Conservation (phyloP, 1,140 invertebrate species). For the Ostrea denselamellosa region DNA sequence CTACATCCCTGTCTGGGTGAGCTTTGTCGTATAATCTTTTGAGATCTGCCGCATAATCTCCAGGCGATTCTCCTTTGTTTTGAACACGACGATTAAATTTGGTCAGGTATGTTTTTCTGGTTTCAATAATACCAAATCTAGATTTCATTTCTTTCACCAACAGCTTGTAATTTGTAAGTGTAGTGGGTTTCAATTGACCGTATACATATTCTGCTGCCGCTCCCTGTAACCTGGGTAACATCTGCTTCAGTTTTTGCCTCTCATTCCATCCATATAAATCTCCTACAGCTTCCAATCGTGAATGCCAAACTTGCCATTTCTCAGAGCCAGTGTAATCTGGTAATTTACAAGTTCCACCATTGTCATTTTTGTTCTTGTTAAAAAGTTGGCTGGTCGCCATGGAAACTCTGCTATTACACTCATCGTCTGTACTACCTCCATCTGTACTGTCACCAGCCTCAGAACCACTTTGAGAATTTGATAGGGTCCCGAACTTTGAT, state of each 20-base stretch:
- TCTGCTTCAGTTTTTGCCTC: neutral
- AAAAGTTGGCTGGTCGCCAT: neutral
- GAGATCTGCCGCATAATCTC: slow-evolving; percentile 55
- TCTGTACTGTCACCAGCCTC: neutral
- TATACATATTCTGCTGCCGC: slow-evolving; percentile 12
- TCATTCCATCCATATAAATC: slow-evolving; percentile 22
- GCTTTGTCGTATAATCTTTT: too few species aligned
- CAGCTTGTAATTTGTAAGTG: neutral
- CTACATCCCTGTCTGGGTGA: too few species aligned
- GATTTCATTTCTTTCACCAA: slow-evolving; percentile 49
- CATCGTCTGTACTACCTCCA: neutral
- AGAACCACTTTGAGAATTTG: neutral
- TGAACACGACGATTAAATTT: slow-evolving; percentile 50
- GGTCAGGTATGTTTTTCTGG: slow-evolving; percentile 39
- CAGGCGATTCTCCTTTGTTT: slow-evolving; percentile 41
- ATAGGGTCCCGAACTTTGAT: too few species aligned
- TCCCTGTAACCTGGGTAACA: slow-evolving; percentile 31
- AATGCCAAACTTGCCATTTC: slow-evolving; percentile 47
- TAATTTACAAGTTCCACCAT: too few species aligned
- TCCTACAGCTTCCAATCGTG: slow-evolving; percentile 43
- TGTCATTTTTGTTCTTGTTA: neutral
- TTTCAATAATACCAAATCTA: slow-evolving; percentile 52
- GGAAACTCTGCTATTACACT: too few species aligned
- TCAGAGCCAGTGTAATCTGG: slow-evolving; percentile 39
- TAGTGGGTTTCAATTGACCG: slow-evolving; percentile 22